A percentile compares a stretch with the other conserved stretches of the same genome.
Conservation (phyloP, 2,113 vertebrate genomes). For the Toxotes jaculatrix region DNA sequence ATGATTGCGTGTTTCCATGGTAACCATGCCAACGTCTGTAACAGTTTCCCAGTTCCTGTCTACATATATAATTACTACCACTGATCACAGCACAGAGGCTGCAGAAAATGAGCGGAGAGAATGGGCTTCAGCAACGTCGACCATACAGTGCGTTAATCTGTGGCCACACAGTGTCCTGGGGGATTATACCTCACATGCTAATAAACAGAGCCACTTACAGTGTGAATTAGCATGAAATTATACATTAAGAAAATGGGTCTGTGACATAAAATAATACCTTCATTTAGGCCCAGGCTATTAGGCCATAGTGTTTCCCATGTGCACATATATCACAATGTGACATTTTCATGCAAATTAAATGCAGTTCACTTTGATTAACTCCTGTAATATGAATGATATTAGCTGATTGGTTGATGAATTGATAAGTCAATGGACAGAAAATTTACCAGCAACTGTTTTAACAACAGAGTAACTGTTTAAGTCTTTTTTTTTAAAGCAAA, state of each 20-base stretch:
- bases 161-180: too few relatives aligned
- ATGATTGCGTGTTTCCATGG: slow-evolving; percentile 79
- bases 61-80: slow-evolving; percentile 76
- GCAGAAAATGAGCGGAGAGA: slow-evolving; percentile 37
- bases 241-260: background rate
- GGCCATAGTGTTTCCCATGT: background rate
- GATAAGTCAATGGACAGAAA: background rate
- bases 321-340: background rate
- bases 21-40: slow-evolving; percentile 71
- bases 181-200: too few relatives aligned
- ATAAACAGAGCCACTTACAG: background rate
- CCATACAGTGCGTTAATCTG: background rate
- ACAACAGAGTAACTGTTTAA: background rate
- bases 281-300: background rate
- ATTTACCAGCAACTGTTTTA: background rate
- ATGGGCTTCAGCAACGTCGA: background rate
- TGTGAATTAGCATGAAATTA: background rate
- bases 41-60: slow-evolving; percentile 71
- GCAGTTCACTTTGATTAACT: background rate
- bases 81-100: slow-evolving; percentile 53
- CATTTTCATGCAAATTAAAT: background rate
- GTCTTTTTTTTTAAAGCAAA: background rate
- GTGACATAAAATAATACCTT: background rate
- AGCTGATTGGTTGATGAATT: background rate
- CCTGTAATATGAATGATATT: background rate